Evolutionary conservation across 2,797 vertebrate species (phyloP).

Genomic region (Chiloscyllium punctatum): DNA sequence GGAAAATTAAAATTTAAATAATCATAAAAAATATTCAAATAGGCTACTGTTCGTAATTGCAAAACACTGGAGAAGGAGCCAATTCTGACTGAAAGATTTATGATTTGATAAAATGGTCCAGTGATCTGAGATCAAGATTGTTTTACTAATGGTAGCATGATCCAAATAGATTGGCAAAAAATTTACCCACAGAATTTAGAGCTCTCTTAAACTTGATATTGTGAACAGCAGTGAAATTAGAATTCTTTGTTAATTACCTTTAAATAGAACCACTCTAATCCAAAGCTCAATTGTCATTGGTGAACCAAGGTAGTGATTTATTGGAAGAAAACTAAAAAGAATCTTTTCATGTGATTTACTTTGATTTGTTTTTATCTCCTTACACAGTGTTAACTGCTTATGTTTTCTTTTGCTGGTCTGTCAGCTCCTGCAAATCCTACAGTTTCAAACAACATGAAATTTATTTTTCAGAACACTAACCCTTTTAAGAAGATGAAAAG

Average conservation of each 20-base stretch:
- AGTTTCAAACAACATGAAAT: background rate
- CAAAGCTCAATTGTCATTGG: background rate
- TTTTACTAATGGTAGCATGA: background rate
- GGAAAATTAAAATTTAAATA: background rate
- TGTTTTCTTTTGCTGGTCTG: background rate
- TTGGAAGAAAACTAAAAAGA: background rate
- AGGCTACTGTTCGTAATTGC: background rate
- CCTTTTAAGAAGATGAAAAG: background rate
- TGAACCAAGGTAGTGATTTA: background rate
- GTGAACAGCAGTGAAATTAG: background rate
- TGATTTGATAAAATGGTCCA: background rate
- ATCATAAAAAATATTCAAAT: conserved; percentile 5
- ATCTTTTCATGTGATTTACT: background rate
- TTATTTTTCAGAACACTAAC: background rate
- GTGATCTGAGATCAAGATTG: background rate
- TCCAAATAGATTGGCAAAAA: background rate
- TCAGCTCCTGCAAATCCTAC: background rate
- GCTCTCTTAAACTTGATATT: background rate
- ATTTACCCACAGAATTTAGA: background rate
- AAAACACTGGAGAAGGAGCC: background rate
- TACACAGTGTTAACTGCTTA: background rate
- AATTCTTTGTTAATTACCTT: background rate
- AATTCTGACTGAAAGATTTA: conserved; percentile 24
- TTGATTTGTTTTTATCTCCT: background rate
- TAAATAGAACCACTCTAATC: background rate